Conservation (phyloP, 2,113 vertebrate genomes). For the Tychaedon coryphoeus region DNA sequence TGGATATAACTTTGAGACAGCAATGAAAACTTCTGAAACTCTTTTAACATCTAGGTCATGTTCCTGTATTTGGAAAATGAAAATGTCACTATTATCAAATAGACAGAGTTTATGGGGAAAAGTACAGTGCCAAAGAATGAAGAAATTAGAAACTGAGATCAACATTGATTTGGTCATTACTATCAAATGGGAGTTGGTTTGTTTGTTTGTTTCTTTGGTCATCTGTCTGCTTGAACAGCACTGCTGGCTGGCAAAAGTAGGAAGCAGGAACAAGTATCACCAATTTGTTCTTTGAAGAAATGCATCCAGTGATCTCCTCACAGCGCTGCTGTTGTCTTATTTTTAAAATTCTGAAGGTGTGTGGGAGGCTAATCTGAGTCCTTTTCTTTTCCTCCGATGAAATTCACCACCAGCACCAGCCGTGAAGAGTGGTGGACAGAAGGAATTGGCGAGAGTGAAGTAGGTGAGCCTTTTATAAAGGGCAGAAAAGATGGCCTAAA, state of each 20-base stretch:
- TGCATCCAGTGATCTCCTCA: background rate
- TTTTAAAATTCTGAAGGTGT: background rate
- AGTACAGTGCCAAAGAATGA: background rate
- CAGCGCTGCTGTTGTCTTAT: background rate
- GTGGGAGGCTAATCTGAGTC: background rate
- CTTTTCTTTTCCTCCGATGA: accelerated
- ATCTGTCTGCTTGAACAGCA: background rate
- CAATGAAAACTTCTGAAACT: background rate
- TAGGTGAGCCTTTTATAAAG: background rate
- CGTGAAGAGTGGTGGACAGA: background rate
- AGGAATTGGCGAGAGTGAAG: background rate
- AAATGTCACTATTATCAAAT: background rate
- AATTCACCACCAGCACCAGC: background rate
- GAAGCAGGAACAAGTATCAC: background rate
- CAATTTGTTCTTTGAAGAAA: background rate
- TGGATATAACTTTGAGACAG: background rate
- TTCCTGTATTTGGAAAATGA: background rate
- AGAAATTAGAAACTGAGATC: background rate
- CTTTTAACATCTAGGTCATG: background rate
- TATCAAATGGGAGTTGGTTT: accelerated
- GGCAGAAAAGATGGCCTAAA: background rate
- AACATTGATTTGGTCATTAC: background rate
- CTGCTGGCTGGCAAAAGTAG: background rate
- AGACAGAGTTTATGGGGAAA: background rate
- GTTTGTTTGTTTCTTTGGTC: background rate